phyloP scores from a whole-genome alignment of 2,113 vertebrate genomes.

The Etia nguti region DNA sequence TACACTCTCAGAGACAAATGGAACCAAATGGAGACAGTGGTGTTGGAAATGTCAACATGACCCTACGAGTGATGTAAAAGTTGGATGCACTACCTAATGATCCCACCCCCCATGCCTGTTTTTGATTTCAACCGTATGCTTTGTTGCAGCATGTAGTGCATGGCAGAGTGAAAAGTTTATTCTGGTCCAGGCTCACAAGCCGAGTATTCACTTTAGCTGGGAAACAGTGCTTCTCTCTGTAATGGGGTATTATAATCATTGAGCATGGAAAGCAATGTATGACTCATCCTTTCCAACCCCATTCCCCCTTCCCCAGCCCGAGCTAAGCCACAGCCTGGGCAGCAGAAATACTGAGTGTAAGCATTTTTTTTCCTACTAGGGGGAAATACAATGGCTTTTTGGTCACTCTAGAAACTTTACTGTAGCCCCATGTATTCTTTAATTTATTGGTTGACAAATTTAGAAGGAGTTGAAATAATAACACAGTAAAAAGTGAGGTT shows the following conservation, averaged over 20 bases:
- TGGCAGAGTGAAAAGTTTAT: constrained; percentile 3
- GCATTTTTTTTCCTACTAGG: constrained; percentile 38
- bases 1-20: background rate
- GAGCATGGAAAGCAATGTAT: constrained; percentile 68
- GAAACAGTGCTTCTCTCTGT: constrained; percentile 66
- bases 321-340: constrained; percentile 52
- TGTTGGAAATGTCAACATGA: background rate
- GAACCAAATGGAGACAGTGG: background rate
- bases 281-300: constrained; percentile 72
- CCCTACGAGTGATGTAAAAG: constrained; percentile 7
- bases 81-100: constrained; percentile 1
- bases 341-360: constrained; percentile 48
- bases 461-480: background rate
- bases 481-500: background rate
- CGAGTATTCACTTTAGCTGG: constrained; percentile 36
- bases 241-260: constrained; percentile 68
- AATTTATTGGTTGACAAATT: constrained; percentile 35
- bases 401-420: constrained; percentile 24
- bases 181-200: constrained; percentile 27
- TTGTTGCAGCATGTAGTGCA: constrained; percentile 12
- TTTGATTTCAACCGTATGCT: constrained; percentile 10
- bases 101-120: background rate
- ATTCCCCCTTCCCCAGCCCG: constrained; percentile 36
- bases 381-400: constrained; percentile 32
- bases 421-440: background rate